A percentile compares a stretch with the other conserved stretches of the same genome.
Conservation (phyloP, 30 jellyfish, hydroid and myxozoan species). For the Phacellophora camtschatica region DNA sequence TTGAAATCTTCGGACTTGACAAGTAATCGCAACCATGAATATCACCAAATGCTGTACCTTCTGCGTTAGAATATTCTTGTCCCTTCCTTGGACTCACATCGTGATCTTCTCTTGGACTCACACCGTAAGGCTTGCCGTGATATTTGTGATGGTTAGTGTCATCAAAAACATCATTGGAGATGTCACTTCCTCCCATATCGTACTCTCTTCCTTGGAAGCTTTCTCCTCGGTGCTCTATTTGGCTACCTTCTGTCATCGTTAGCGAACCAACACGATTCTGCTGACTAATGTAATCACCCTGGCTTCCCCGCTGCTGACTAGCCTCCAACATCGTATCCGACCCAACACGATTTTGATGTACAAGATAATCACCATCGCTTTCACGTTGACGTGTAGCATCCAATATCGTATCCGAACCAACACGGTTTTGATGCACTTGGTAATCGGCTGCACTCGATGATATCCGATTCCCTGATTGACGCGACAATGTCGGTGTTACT, state of each 20-base stretch:
- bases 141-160: not conserved
- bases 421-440: slow-evolving; percentile 24
- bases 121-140: not conserved
- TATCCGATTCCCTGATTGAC: not conserved
- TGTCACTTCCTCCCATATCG: not conserved
- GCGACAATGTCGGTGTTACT: slow-evolving; percentile 21
- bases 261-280: not conserved
- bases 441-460: not conserved
- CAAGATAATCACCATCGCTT: not conserved
- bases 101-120: not conserved
- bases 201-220: not conserved
- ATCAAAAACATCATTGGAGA: too few species aligned
- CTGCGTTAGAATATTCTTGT: not conserved
- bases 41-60: not conserved
- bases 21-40: too few species aligned
- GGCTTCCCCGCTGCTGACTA: not conserved
- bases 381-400: not conserved
- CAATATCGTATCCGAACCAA: slow-evolving; percentile 37
- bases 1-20: too few species aligned
- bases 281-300: not conserved
- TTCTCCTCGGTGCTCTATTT: not conserved
- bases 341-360: not conserved
- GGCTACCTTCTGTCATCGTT: not conserved
- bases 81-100: not conserved
- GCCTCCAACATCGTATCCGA: not conserved